These are phyloP conservation scores for Pipistrellus pygmaeus DNA, from an alignment of 2,797 vertebrate genomes.

Conservation along the genomic window DNA sequence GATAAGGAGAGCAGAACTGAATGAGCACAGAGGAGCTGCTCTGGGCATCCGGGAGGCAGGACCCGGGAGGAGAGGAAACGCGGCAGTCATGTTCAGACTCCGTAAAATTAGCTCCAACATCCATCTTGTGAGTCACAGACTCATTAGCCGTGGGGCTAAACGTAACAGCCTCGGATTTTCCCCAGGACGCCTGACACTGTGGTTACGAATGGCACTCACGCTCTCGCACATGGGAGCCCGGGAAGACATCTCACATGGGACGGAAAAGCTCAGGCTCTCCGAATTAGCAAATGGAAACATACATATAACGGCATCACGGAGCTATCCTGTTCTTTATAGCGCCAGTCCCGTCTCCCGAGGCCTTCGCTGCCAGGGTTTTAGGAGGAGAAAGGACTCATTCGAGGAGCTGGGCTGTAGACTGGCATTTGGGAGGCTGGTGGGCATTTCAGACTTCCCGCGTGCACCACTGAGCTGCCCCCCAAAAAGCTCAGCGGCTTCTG, in stretches of 20 bases:
- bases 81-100: not conserved
- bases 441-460: not conserved
- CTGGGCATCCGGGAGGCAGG: not conserved
- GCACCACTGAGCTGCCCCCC: not conserved
- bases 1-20: not conserved
- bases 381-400: not conserved
- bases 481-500: not conserved
- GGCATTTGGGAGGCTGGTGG: not conserved
- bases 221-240: not conserved
- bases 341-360: not conserved
- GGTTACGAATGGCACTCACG: not conserved
- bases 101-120: not conserved
- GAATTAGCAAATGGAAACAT: not conserved
- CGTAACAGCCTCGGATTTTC: not conserved
- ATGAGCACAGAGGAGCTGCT: not conserved
- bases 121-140: conserved; percentile 20
- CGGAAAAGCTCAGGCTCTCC: not conserved
- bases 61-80: not conserved
- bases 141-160: not conserved
- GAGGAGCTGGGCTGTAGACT: not conserved
- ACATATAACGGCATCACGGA: not conserved
- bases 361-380: not conserved
- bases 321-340: not conserved
- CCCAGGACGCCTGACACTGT: not conserved
- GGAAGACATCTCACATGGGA: not conserved